Percentiles rank a stretch among this genome's conserved stretches.
Conservation (phyloP, 2,797 vertebrate species). For the Fistularia commersonii region DNA sequence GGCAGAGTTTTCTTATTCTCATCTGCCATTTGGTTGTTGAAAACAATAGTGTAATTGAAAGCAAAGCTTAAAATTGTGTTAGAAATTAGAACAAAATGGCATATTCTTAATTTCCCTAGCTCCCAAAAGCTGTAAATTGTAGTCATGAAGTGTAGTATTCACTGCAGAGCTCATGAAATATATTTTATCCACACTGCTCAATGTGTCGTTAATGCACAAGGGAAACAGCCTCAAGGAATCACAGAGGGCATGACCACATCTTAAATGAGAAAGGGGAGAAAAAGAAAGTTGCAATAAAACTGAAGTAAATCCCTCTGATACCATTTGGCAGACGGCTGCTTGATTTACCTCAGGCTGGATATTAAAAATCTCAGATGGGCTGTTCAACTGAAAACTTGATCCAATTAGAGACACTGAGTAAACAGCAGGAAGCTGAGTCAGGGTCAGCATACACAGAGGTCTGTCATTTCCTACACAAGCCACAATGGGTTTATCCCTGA, state of each 20-base stretch:
- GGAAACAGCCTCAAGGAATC: slow-evolving; percentile 46
- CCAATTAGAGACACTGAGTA: slow-evolving; percentile 70
- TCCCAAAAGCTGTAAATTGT: slow-evolving; percentile 17
- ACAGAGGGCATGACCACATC: slow-evolving; percentile 44
- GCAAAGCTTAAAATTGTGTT: slow-evolving; percentile 1
- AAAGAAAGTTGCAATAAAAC: slow-evolving; percentile 66
- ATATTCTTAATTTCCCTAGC: slow-evolving; percentile 1
- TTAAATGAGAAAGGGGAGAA: slow-evolving; percentile 39
- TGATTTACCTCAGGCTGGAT: slow-evolving; percentile 71
- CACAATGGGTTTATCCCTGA: slow-evolving; percentile 52
- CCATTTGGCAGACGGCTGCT: slow-evolving; percentile 60
- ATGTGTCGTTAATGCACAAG: slow-evolving; percentile 49
- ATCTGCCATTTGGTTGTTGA: not conserved
- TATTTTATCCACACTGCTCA: slow-evolving; percentile 27
- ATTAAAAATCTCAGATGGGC: slow-evolving; percentile 72
- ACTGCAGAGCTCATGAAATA: slow-evolving; percentile 14
- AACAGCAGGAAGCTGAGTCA: slow-evolving; percentile 61
- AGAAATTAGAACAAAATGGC: slow-evolving; percentile 7
- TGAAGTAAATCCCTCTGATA: slow-evolving; percentile 67
- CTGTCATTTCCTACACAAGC: slow-evolving; percentile 49
- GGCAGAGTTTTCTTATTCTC: slow-evolving; percentile 12
- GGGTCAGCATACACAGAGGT: slow-evolving; percentile 58
- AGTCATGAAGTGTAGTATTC: slow-evolving; percentile 25
- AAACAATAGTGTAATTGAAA: slow-evolving; percentile 13
- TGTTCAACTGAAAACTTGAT: slow-evolving; percentile 73